Evolutionary conservation across 2,113 vertebrate species (phyloP).

Genomic region (Ctenodactylus gundi): DNA sequence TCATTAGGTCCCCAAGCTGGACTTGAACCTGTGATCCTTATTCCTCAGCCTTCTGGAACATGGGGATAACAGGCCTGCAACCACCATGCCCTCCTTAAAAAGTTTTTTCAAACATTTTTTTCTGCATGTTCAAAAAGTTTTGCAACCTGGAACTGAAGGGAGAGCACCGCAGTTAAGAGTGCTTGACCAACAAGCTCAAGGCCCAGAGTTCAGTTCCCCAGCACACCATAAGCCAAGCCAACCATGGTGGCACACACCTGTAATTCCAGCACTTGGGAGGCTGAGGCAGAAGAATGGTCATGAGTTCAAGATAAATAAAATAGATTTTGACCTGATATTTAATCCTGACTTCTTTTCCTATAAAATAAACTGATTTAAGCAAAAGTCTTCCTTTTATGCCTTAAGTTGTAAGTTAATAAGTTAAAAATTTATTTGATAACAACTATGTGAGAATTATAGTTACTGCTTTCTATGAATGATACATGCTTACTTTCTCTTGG

Average conservation of each 20-base stretch:
- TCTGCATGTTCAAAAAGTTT: not conserved
- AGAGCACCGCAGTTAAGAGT: too few species aligned
- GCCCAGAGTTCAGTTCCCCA: too few species aligned
- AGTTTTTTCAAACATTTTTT: slow-evolving; percentile 1
- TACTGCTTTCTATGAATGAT: not conserved
- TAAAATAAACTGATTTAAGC: slow-evolving; percentile 13
- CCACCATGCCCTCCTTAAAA: not conserved
- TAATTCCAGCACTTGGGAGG: too few species aligned
- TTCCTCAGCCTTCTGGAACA: not conserved
- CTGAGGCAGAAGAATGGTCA: too few species aligned
- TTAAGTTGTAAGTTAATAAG: not conserved
- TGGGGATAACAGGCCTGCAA: not conserved
- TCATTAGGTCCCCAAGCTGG: not conserved
- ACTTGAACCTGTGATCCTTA: not conserved
- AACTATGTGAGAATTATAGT: not conserved
- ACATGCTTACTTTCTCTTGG: not conserved
- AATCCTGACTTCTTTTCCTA: not conserved
- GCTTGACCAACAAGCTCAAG: too few species aligned
- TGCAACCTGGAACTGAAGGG: not conserved
- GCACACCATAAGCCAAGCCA: too few species aligned
- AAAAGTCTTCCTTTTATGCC: not conserved
- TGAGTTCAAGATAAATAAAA: too few species aligned
- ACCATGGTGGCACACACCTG: too few species aligned
- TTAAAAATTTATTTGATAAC: not conserved
- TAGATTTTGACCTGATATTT: too few species aligned